Evolutionary conservation across 1,140 invertebrate species (phyloP), one percentile per base, ranked within the genome.

Genomic region (Monochamus saltuarius): DNA sequence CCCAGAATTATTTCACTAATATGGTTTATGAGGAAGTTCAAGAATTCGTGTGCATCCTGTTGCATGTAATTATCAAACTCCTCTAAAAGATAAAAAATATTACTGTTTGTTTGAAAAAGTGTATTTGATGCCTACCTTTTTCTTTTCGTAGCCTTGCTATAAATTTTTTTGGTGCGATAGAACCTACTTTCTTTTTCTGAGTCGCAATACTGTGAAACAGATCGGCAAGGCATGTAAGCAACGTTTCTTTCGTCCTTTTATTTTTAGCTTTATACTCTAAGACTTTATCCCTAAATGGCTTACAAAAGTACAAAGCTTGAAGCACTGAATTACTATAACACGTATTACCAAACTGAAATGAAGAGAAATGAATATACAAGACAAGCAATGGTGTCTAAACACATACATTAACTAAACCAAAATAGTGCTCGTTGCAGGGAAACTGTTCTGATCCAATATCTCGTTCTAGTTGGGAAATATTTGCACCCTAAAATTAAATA

Each of bases 11-110:
- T 93, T 83, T 94, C 92, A 81, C 93, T 94, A 73, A 95, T 94
- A 75, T 92, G 91, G 81, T 99, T 99, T 49, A 99, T 93, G 46
- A 99, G 83, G 79, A 98, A 99, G 79, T 99, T 99, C 46, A 99
- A 84, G 83, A 99, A 99, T 80, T 99, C 97, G 78, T 99, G 97
- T 45, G 97, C 97, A 89, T 99, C 97, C 83, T 99, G 97, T 79
- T 99, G 97, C 90, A 98, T 95, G 75, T 98, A 99, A 79, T 99
- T 99, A 80, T 99, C 97, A 85, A 99, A 99, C 73, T 97, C 89
- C 80, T 98, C 96, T 95, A 83, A 66, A 88, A 86, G 75, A 70
- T 70, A 73, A 75, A 71, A 58, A 68, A 45, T 47, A 47, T 14
- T 10, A 47, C 7, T 4, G 14, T 17, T 7, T 47, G 11, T 19